phyloP scores from a whole-genome alignment of 2,113 vertebrate species.

The Pardalotus punctatus region DNA sequence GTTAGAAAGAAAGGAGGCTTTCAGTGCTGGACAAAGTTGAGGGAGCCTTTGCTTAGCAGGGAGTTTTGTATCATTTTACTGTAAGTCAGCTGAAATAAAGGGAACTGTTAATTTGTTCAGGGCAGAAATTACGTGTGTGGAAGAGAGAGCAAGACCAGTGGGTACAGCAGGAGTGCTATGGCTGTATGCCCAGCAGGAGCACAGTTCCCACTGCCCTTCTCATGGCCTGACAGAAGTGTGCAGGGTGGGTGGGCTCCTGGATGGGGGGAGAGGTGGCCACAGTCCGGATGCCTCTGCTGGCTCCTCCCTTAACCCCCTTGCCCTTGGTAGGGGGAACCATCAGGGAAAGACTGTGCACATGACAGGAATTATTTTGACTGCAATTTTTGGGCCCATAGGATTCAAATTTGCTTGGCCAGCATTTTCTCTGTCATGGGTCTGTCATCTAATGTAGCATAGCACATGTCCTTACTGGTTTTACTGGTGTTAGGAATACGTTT shows the following conservation, averaged over 20 bases:
- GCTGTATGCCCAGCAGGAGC: not conserved
- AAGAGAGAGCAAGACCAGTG: not conserved
- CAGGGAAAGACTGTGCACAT: not conserved
- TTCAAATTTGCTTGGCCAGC: not conserved
- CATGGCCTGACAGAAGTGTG: accelerated
- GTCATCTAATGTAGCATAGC: not conserved
- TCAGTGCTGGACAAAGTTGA: not conserved
- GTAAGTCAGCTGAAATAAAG: not conserved
- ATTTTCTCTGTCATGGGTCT: not conserved
- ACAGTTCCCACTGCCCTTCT: not conserved
- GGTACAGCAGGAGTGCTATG: accelerated
- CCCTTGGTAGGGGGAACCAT: not conserved
- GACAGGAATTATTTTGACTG: not conserved
- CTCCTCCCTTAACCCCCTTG: not conserved
- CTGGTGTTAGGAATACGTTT: not conserved
- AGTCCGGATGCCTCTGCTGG: accelerated
- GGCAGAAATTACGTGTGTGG: not conserved
- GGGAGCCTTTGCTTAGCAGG: not conserved
- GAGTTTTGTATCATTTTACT: not conserved
- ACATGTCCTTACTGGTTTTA: not conserved
- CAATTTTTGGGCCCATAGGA: not conserved
- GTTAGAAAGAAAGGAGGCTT: not conserved
- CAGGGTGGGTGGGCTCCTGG: not conserved
- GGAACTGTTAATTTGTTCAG: not conserved
- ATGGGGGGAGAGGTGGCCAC: not conserved